Evolutionary conservation across 2,888 invertebrate species (phyloP).

Genomic region (Arctia plantaginis): DNA sequence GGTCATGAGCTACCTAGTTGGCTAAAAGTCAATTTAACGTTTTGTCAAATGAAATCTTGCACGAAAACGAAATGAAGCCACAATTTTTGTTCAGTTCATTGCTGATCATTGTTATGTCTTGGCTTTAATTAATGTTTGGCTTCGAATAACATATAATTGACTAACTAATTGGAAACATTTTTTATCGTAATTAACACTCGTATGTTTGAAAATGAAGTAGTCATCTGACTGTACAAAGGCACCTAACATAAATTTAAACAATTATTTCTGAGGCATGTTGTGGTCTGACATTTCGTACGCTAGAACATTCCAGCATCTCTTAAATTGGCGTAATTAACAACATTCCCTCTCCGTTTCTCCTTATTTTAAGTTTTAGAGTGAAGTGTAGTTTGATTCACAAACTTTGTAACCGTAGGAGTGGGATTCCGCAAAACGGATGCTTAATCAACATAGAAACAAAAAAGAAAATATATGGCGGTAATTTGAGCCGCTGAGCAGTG

Average conservation of each 20-base stretch:
- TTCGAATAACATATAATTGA: background rate
- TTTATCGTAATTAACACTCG: background rate
- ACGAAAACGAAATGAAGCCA: background rate
- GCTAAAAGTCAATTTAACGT: background rate
- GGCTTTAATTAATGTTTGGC: too few relatives aligned
- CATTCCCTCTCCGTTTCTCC: constrained; percentile 25
- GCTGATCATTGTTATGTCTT: background rate
- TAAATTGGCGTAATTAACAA: constrained; percentile 41
- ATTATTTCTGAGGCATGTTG: background rate
- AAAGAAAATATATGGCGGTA: background rate
- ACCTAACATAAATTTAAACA: background rate
- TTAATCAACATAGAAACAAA: background rate
- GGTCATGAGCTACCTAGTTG: background rate
- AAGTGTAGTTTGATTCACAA: constrained; percentile 13
- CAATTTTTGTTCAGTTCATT: background rate
- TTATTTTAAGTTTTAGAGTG: constrained; percentile 20
- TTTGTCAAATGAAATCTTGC: background rate
- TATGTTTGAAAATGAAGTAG: background rate
- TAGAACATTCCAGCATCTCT: constrained; percentile 23
- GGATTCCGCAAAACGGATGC: background rate
- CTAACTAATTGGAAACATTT: too few relatives aligned
- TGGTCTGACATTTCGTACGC: constrained; percentile 23
- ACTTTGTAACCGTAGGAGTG: background rate
- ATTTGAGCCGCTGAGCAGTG: background rate
- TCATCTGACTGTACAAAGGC: background rate